These are phyloP conservation scores for Nomada ruficornis DNA, from an alignment of 2,888 invertebrate genomes.

Conservation along the genomic window DNA sequence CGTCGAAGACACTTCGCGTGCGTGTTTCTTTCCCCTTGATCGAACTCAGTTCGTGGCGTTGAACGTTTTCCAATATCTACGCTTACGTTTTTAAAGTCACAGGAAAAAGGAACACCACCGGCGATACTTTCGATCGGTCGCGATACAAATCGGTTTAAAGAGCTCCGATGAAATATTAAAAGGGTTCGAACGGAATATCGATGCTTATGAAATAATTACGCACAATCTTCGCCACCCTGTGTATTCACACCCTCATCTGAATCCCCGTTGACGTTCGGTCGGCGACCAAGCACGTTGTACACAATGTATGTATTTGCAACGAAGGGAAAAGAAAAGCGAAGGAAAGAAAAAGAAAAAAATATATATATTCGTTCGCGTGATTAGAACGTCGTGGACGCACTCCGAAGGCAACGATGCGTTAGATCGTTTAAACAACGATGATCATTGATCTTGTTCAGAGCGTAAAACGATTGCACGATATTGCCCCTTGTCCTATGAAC, in stretches of 20 bases:
- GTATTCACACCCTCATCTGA: constrained; percentile 51
- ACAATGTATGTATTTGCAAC: constrained; percentile 20
- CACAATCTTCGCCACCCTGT: constrained; percentile 43
- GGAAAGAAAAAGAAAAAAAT: background rate
- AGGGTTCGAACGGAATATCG: background rate
- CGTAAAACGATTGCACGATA: constrained; percentile 20
- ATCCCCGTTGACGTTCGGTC: constrained; percentile 38
- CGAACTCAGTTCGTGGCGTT: constrained; percentile 19
- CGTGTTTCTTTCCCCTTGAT: constrained; percentile 9
- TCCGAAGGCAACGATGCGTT: constrained; percentile 17
- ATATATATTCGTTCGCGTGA: background rate
- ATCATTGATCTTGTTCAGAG: constrained; percentile 39
- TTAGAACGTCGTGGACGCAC: constrained; percentile 24
- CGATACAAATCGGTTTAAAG: constrained; percentile 5
- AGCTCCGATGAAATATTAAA: constrained; percentile 13
- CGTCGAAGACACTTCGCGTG: constrained; percentile 4
- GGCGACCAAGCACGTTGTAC: constrained; percentile 25
- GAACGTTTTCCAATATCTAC: constrained; percentile 5
- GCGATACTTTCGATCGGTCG: constrained; percentile 13
- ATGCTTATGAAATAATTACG: constrained; percentile 42
- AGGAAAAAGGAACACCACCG: background rate
- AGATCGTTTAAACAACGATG: constrained; percentile 28
- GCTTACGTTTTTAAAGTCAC: constrained; percentile 3
- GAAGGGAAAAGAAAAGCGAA: no score
- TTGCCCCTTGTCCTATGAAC: constrained; percentile 44